Percentiles rank a stretch among this genome's conserved stretches.
Conservation (phyloP, 2,888 invertebrate genomes). For the Falcaria lacertinaria region DNA sequence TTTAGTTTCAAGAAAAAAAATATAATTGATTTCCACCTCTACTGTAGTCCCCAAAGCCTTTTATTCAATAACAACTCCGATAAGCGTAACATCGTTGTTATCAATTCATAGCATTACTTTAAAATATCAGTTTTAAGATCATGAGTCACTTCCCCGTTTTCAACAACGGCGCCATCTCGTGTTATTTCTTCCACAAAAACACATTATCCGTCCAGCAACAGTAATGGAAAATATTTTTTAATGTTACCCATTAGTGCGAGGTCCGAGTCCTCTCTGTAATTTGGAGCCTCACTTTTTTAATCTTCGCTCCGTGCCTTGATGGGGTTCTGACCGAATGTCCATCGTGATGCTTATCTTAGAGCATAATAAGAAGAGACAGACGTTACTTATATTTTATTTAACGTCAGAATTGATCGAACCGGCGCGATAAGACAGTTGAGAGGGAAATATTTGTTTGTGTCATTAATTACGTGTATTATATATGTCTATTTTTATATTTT, state of each 20-base stretch:
- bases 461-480: conserved; percentile 62
- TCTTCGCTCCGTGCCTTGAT: conserved; percentile 63
- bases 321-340: conserved; percentile 73
- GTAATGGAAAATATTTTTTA: conserved; percentile 75
- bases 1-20: conserved; percentile 8
- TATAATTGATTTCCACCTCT: conserved; percentile 8
- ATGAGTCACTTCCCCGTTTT: conserved; percentile 41
- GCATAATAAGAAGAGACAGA: conserved; percentile 77
- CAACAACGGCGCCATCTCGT: conserved; percentile 40
- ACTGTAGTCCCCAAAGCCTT: conserved; percentile 24
- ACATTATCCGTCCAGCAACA: conserved; percentile 51
- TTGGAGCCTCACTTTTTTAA: conserved; percentile 66
- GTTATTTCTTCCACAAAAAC: conserved; percentile 37
- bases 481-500: conserved; percentile 29
- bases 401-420: conserved; percentile 72
- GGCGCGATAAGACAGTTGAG: conserved; percentile 57
- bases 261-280: conserved; percentile 68
- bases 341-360: conserved; percentile 70
- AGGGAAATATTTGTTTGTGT: conserved; percentile 67
- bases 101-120: conserved; percentile 28
- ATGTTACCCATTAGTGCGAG: conserved; percentile 71
- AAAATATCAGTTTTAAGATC: conserved; percentile 28
- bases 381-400: conserved; percentile 78
- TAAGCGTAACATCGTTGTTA: conserved; percentile 20
- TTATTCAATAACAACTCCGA: conserved; percentile 27